Base-by-base conservation (phyloP, 1,140 invertebrate species). In the Sycophaga agraensis region DNA sequence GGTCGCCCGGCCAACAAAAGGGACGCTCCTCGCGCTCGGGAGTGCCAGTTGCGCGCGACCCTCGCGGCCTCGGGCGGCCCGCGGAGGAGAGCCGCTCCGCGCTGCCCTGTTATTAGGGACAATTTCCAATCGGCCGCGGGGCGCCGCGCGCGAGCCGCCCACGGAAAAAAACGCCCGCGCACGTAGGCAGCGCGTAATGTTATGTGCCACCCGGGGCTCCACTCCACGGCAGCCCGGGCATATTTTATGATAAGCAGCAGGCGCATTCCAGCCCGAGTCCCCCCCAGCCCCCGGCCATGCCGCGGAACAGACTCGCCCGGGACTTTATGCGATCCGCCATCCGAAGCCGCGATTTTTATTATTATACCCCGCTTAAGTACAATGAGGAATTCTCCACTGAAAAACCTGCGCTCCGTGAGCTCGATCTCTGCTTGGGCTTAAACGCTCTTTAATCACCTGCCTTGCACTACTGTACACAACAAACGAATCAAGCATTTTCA, bases 161-260 rank as follows among this genome's bases (percentile, higher is more conserved):
- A 19, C 51, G 34, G 61, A 42, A 65, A 48, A 56, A 26, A 37
- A 42, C 57, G 57, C 53, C 51, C 39, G 58, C 31, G 54, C 59
- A 54, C 64, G 55, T 40, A 56, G 61, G 53, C 65, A 60, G 54
- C 65, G 59, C 63, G 66, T 70, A 72, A 72, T 68, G 59, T 68
- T 72, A 68, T 63, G 65, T 68, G 59, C 51, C 63, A 73, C 65
- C 70, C 68, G 67, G 66, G 72, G 68, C 67, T 66, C 39, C 48
- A 39, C 21, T 24, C 42, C 42, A 11, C 42, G 12, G 6, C 9
- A 3, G 1, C 40, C 4, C 24, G 59, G 69, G 76, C 68, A 76
- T 79, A 79, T 79, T 79, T 77, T 81, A 79, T 79, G 77, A 81
- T 79, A 81, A 81, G 75, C 76, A 79, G 76, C 70, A 24, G 31